Conservation (phyloP, 2,113 vertebrate genomes). For the Numenius arquata region DNA sequence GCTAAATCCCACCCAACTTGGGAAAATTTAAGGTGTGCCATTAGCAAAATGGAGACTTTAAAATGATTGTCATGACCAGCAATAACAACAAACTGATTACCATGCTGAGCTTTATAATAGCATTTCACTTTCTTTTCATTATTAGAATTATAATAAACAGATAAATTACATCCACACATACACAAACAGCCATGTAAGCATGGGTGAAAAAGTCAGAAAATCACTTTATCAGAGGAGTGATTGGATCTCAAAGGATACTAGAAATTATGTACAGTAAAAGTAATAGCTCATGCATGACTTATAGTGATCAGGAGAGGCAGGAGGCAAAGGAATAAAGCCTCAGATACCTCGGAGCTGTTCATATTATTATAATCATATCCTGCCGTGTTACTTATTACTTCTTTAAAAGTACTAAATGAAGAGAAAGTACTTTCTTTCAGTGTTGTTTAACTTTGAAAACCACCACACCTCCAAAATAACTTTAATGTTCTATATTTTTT, state of each 20-base stretch:
- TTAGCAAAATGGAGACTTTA: conserved; percentile 25
- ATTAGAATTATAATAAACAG: conserved; percentile 69
- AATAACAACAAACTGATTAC: conserved; percentile 67
- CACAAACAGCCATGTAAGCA: conserved; percentile 58
- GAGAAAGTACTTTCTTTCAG: conserved; percentile 7
- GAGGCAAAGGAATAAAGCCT: conserved; percentile 56
- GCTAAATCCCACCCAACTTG: background rate
- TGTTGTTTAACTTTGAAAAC: conserved; percentile 46
- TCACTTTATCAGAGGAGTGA: conserved; percentile 52
- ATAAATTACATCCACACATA: conserved; percentile 58
- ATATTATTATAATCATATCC: conserved; percentile 32
- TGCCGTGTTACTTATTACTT: conserved; percentile 66
- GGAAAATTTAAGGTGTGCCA: conserved; percentile 11
- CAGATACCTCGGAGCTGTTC: conserved; percentile 44
- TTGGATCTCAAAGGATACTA: conserved; percentile 63
- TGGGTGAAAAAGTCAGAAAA: conserved; percentile 60
- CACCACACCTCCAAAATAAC: background rate
- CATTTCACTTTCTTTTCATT: conserved; percentile 63
- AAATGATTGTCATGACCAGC: conserved; percentile 39
- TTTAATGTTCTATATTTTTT: background rate
- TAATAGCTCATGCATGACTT: conserved; percentile 69
- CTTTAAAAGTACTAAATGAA: conserved; percentile 57
- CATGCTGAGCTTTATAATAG: conserved; percentile 67
- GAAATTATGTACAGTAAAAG: conserved; percentile 68
- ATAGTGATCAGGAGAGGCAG: conserved; percentile 50